Base-by-base conservation (phyloP, 2,797 vertebrate genomes). In the Adrianichthys oophorus region DNA sequence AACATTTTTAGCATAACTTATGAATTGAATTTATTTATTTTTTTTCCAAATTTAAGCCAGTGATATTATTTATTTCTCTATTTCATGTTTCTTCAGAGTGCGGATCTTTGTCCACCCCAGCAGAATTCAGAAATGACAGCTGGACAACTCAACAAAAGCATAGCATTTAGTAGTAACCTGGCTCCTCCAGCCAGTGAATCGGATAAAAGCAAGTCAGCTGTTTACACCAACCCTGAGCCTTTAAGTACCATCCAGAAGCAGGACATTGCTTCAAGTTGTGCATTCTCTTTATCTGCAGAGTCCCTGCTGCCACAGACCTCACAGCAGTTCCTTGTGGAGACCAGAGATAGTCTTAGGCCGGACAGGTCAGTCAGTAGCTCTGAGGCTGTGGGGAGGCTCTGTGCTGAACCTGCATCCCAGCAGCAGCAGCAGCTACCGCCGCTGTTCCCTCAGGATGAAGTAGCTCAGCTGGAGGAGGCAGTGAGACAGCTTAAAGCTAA, bases 401-500 rank as follows among this genome's bases (percentile, higher is more conserved):
- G 95, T 7, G 94, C 93, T 23, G 85, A 98, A 69, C 79, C 93
- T 0, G 90, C 94, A 1, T 82, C 91, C 0, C 87, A 94, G 0
- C 94, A 94, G 32, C 93, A 92, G 52, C 89, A 91, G 41, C 92
- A 45, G 43, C 87, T 94, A 0, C 94, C 94, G 60, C 91, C 90
- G 15, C 87, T 98, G 55, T 95, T 97, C 59, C 94, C 95, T 0
- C 77, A 92, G 1, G 93, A 95, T 6, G 92, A 91, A 1, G 95
- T 98, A 62, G 94, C 92, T 24, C 95, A 97, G 85, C 89, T 99
- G 18, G 96, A 98, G 82, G 96, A 92, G 72, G 95, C 95, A 1
- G 96, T 99, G 65, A 93, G 96, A 65, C 96, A 98, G 47, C 91
- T 98, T 57, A 96, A 98, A 70, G 94, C 95, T 2, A 94, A 95